A percentile compares a stretch with the other conserved stretches of the same genome.
phyloP scores from a whole-genome alignment of 2,113 vertebrate genomes.

The Charina bottae region DNA sequence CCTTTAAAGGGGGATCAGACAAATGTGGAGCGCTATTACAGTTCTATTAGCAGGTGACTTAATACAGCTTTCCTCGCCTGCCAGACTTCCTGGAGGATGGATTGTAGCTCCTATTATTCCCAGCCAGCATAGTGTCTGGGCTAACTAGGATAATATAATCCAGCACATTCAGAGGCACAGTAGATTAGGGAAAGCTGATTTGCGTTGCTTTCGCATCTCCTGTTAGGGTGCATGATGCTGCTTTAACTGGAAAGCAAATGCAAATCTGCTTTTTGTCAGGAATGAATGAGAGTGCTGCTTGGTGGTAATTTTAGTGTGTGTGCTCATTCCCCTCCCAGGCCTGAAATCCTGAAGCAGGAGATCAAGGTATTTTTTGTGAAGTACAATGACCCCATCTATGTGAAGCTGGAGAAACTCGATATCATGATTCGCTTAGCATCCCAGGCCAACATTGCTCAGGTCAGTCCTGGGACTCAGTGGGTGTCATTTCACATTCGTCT shows the following conservation, averaged over 20 bases:
- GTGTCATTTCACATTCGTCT: background rate
- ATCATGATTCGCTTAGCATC: conserved; percentile 99
- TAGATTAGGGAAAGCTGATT: background rate
- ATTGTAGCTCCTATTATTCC: background rate
- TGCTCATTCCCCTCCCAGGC: conserved; percentile 74
- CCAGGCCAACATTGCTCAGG: conserved; percentile 98
- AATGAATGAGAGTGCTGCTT: background rate
- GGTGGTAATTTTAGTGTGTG: background rate
- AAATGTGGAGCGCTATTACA: background rate
- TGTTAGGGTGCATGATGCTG: background rate
- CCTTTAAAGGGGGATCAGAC: background rate
- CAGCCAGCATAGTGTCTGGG: background rate
- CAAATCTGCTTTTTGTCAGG: background rate
- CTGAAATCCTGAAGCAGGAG: conserved; percentile 98
- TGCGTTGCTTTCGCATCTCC: background rate
- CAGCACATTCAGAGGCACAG: background rate
- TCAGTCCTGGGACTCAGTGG: conserved; percentile 59
- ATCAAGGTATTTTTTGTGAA: conserved; percentile 99
- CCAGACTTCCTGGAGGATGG: background rate
- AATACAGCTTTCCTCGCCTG: background rate
- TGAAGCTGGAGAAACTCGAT: conserved; percentile 98
- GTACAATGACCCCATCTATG: conserved; percentile 98
- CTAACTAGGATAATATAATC: background rate
- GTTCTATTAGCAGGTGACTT: background rate
- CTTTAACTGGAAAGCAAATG: background rate